Evolutionary conservation across 2,113 vertebrate genomes (phyloP).

Genomic region (Chiloscyllium plagiosum): DNA sequence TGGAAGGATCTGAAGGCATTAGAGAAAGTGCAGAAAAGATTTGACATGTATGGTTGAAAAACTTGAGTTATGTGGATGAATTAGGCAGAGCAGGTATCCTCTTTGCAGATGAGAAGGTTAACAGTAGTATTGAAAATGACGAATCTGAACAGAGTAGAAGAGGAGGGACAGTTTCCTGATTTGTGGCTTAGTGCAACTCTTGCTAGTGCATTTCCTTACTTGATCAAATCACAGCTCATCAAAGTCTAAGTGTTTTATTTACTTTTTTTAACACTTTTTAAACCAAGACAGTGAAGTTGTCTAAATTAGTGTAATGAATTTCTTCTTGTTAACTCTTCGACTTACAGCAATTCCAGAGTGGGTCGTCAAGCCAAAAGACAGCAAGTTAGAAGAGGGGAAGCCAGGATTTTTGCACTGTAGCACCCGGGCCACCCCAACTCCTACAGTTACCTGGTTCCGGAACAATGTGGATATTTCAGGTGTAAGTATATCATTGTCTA

Average conservation of each 20-base stretch:
- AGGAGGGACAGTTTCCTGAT: background rate
- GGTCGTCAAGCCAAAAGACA: constrained; percentile 79
- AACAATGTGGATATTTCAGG: constrained; percentile 70
- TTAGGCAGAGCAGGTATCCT: no score
- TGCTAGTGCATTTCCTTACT: background rate
- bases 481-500: constrained; percentile 53
- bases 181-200: background rate
- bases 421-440: constrained; percentile 73
- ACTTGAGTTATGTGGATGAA: no score
- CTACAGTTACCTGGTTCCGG: constrained; percentile 77
- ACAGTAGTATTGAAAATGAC: no score
- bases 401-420: constrained; percentile 87
- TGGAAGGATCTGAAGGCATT: background rate
- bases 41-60: background rate
- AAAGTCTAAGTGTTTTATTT: background rate
- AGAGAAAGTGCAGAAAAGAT: background rate
- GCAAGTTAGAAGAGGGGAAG: constrained; percentile 81
- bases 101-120: background rate
- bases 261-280: background rate
- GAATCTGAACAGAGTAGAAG: no score
- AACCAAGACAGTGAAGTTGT: background rate
- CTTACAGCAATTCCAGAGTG: constrained; percentile 75
- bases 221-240: no score
- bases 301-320: background rate
- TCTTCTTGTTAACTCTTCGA: background rate